Percentiles rank a stretch among this genome's conserved stretches.
These are phyloP conservation scores for Belonocnema kinseyi DNA, from an alignment of 1,140 invertebrate species.

Conservation along the genomic window DNA sequence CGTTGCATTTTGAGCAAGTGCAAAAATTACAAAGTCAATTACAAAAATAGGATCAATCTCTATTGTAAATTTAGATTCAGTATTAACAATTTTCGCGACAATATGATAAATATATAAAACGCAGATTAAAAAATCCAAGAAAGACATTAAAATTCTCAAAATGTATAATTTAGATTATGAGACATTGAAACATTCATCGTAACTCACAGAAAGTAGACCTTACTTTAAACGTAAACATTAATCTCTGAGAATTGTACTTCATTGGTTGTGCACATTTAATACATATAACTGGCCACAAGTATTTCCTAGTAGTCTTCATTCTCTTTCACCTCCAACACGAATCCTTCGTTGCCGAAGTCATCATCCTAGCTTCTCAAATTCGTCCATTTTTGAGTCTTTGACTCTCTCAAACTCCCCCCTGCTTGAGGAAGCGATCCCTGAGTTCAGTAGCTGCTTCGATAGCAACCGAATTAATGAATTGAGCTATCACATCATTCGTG, in stretches of 20 bases:
- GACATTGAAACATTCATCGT: background rate
- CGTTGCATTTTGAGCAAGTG: conserved; percentile 68
- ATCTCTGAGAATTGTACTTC: background rate
- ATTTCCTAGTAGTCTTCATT: conserved; percentile 23
- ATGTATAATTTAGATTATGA: background rate
- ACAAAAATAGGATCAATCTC: background rate
- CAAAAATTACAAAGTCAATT: conserved; percentile 34
- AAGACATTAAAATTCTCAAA: background rate
- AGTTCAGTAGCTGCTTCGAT: conserved; percentile 43
- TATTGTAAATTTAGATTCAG: no score
- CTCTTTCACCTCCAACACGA: background rate
- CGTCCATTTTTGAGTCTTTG: conserved; percentile 15
- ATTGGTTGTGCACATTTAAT: background rate
- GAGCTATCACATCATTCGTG: background rate
- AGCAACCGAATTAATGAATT: conserved; percentile 14
- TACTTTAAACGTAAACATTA: background rate
- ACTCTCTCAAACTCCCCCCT: conserved; percentile 27
- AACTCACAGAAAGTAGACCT: background rate
- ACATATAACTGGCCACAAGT: conserved; percentile 11
- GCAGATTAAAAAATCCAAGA: background rate
- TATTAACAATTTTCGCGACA: no score
- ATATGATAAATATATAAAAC: no score
- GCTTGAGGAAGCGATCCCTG: conserved; percentile 45
- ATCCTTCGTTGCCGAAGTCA: background rate
- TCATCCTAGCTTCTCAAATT: background rate